Conservation (phyloP, 1,140 invertebrate species). For the Steinernema khuongi region DNA sequence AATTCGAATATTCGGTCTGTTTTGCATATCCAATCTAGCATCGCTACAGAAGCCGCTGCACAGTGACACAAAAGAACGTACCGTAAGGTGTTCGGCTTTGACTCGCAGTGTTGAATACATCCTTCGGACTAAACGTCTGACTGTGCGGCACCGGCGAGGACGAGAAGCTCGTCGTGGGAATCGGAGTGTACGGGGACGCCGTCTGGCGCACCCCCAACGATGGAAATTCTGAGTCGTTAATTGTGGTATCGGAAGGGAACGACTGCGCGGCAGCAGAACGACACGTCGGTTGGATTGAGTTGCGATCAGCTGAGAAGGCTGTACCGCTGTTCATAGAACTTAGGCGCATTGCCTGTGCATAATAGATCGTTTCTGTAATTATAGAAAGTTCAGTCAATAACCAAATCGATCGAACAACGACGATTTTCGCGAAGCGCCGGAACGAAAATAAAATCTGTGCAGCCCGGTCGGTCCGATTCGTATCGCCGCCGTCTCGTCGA, state of each 20-base stretch:
- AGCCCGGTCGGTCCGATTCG: not conserved
- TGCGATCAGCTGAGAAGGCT: constrained; percentile 13
- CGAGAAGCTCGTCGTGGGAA: constrained; percentile 36
- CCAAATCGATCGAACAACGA: not conserved
- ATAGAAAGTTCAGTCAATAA: not conserved
- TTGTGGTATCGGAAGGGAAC: constrained; percentile 36
- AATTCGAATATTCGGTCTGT: not conserved
- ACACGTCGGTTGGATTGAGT: constrained; percentile 24
- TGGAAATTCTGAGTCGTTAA: constrained; percentile 47
- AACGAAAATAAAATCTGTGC: not conserved
- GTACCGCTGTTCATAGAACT: constrained; percentile 34
- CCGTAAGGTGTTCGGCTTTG: constrained; percentile 33
- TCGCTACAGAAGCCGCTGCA: not conserved
- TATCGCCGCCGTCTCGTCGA: not conserved
- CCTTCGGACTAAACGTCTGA: not conserved
- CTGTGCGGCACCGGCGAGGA: constrained; percentile 20
- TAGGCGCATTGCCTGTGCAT: constrained; percentile 31
- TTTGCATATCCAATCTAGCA: not conserved
- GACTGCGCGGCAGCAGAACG: constrained; percentile 14
- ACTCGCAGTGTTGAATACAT: not conserved
- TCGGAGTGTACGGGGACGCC: constrained; percentile 21
- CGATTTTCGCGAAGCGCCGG: not conserved
- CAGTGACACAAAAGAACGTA: not conserved
- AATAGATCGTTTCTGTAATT: constrained; percentile 20
- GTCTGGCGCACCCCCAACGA: constrained; percentile 38